A percentile compares a stretch with the other conserved stretches of the same genome.
Evolutionary conservation across 2,888 invertebrate species (phyloP).

Genomic region (Heliconius sara): DNA sequence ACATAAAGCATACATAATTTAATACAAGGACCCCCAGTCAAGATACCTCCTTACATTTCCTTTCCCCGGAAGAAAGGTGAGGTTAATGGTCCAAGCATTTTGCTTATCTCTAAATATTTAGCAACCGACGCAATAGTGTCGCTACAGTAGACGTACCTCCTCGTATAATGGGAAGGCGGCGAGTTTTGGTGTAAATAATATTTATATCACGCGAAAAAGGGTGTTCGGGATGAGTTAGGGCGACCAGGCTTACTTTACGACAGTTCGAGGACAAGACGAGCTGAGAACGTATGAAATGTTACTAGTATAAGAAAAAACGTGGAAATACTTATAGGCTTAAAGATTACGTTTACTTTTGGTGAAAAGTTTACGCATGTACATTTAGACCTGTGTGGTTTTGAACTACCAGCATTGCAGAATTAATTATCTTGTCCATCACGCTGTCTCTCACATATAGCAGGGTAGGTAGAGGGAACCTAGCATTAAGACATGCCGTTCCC

Average conservation of each 20-base stretch:
- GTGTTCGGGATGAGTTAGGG: slow-evolving; percentile 1
- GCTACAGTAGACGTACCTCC: not conserved
- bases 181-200: slow-evolving; percentile 19
- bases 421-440: no score
- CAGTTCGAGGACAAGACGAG: not conserved
- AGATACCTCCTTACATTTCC: slow-evolving; percentile 22
- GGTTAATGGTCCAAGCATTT: slow-evolving; percentile 29
- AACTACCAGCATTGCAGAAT: no score
- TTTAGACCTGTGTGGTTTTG: no score
- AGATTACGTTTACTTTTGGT: no score
- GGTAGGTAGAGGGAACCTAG: no score
- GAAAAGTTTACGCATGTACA: no score
- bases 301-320: not conserved
- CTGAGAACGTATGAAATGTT: not conserved
- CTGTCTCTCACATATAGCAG: no score
- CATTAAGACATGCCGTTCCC: no score
- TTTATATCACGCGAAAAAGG: slow-evolving; percentile 15
- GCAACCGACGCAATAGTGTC: slow-evolving; percentile 25
- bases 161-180: slow-evolving; percentile 5
- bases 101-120: slow-evolving; percentile 28
- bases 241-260: not conserved
- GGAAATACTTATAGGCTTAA: not conserved
- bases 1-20: slow-evolving; percentile 14
- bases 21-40: not conserved
- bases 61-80: slow-evolving; percentile 20